Conservation (phyloP, 2,797 vertebrate genomes). For the Enteromius trimaculatus region DNA sequence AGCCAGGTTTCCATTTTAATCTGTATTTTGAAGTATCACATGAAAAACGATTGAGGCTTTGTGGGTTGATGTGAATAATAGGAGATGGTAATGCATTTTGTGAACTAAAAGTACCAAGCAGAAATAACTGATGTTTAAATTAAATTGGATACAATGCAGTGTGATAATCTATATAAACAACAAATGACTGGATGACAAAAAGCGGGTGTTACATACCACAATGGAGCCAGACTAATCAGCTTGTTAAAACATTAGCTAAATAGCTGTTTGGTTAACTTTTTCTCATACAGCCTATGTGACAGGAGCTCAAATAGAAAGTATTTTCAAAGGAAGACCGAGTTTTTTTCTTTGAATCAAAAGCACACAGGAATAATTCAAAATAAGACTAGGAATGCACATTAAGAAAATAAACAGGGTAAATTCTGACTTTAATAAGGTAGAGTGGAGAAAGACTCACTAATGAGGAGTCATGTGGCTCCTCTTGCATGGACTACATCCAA, state of each 20-base stretch:
- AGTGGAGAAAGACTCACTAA: background rate
- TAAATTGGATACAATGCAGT: background rate
- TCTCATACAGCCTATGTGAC: background rate
- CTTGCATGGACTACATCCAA: background rate
- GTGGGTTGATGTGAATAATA: no score
- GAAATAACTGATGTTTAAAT: background rate
- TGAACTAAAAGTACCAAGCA: conserved; percentile 5
- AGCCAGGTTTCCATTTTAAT: no score
- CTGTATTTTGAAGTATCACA: no score
- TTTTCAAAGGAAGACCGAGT: background rate
- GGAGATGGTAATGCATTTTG: no score
- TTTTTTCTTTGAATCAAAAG: background rate
- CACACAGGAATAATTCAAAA: background rate
- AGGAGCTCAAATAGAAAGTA: background rate
- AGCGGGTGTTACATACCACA: background rate
- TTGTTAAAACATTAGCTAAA: background rate
- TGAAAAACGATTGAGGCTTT: no score
- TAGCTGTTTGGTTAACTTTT: background rate
- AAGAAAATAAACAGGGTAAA: background rate
- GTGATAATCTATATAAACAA: background rate
- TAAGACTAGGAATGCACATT: conserved; percentile 13
- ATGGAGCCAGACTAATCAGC: background rate
- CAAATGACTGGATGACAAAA: background rate
- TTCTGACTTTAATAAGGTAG: conserved; percentile 11
- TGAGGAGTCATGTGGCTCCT: background rate